Conservation (phyloP, 2,797 vertebrate genomes). For the Etheostoma perlongum region DNA sequence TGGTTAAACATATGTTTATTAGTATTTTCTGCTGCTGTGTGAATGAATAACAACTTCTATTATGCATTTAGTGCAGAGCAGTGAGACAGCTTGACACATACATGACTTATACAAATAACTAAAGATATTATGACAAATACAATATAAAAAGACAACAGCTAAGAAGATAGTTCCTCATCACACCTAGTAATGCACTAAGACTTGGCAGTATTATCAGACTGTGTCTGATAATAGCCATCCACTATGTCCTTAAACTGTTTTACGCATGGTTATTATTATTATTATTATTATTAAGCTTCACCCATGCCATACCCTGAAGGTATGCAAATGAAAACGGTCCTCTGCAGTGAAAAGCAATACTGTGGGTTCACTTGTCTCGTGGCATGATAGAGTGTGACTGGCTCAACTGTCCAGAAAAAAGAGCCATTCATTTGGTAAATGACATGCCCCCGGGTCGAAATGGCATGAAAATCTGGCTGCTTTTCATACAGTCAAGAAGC, state of each 20-base stretch:
- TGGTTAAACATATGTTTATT: not conserved
- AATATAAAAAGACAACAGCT: not conserved
- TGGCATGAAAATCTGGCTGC: constrained; percentile 71
- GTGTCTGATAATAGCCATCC: constrained; percentile 20
- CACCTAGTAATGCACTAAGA: not conserved
- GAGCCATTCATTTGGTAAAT: constrained; percentile 81
- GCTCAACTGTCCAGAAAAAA: constrained; percentile 80
- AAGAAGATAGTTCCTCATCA: not conserved
- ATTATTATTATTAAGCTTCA: constrained; percentile 43
- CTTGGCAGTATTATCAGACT: not conserved
- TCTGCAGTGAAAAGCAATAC: constrained; percentile 64
- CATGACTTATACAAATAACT: not conserved
- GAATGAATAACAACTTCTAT: not conserved
- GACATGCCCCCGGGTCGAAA: constrained; percentile 77
- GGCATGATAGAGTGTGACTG: constrained; percentile 74
- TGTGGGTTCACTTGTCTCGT: constrained; percentile 77
- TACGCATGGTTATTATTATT: constrained; percentile 41
- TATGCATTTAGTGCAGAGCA: not conserved
- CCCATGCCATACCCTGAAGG: constrained; percentile 34
- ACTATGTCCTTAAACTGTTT: constrained; percentile 38
- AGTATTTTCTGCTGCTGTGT: not conserved
- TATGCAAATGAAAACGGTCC: constrained; percentile 68
- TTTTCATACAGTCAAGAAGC: constrained; percentile 72
- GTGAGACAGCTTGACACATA: not conserved
- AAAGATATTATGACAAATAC: not conserved